Evolutionary conservation across 2,113 vertebrate genomes (phyloP).

Genomic region (Brachyhypopomus occidentalis): DNA sequence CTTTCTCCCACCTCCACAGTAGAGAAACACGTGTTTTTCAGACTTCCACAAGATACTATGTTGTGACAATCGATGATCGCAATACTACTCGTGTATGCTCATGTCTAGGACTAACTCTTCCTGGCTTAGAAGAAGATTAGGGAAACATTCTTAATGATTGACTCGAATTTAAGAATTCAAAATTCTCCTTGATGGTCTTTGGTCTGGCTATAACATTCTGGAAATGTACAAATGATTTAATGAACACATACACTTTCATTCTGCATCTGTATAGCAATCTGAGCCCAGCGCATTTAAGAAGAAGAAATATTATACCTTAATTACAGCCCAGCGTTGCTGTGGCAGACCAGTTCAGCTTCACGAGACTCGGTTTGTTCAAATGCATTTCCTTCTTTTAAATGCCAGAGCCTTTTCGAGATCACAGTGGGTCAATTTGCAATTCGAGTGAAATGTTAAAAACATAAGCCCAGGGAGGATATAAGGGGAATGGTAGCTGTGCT

Average conservation of each 20-base stretch:
- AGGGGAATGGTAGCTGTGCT: constrained; percentile 4
- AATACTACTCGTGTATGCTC: not conserved
- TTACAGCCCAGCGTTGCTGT: constrained; percentile 71
- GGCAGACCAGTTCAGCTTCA: constrained; percentile 62
- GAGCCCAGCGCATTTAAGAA: constrained; percentile 54
- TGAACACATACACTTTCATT: constrained; percentile 71
- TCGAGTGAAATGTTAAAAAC: constrained; percentile 70
- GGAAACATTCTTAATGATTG: not conserved
- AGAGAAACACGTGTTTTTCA: not conserved
- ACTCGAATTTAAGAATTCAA: not conserved
- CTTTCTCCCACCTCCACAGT: not conserved
- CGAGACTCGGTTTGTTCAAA: constrained; percentile 42
- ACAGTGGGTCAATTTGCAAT: constrained; percentile 71
- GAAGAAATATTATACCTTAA: constrained; percentile 74
- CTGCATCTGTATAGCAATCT: constrained; percentile 73
- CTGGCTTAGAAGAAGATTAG: not conserved
- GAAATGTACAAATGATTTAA: constrained; percentile 71
- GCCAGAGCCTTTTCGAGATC: constrained; percentile 70
- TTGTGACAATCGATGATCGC: no score
- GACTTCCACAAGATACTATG: not conserved
- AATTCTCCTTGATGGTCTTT: constrained; percentile 13
- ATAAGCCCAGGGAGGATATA: constrained; percentile 47
- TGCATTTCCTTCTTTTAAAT: constrained; percentile 71
- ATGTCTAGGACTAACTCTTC: no score
- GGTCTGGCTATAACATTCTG: constrained; percentile 53